Conservation (phyloP, 1,140 invertebrate genomes). For the Chrysopa pallens region DNA sequence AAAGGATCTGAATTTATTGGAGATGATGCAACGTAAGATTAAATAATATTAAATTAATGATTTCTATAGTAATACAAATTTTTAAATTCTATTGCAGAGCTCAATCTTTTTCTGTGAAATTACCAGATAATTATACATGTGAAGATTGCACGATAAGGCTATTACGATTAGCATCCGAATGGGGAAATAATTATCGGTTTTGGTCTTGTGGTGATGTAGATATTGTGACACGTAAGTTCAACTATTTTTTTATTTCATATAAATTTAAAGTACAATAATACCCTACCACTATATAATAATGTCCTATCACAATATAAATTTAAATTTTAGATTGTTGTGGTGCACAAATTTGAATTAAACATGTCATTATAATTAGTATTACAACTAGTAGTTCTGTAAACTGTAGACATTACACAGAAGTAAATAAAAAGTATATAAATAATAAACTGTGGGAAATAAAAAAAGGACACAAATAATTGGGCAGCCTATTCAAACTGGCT, state of each 20-base stretch:
- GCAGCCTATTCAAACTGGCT: no score
- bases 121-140: conserved; percentile 71
- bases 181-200: conserved; percentile 68
- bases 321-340: neutral
- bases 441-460: no score
- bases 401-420: no score
- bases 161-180: conserved; percentile 75
- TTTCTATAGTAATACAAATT: neutral
- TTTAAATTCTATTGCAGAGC: conserved; percentile 36
- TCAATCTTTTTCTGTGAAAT: conserved; percentile 54
- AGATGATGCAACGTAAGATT: conserved; percentile 52
- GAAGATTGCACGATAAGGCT: conserved; percentile 77
- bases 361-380: no score
- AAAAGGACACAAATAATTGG: no score
- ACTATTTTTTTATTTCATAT: neutral
- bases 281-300: no score
- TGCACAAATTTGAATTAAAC: no score
- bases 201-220: conserved; percentile 94
- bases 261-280: no score
- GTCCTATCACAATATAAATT: no score
- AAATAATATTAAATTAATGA: neutral
- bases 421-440: no score
- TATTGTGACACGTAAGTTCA: conserved; percentile 38
- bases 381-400: no score
- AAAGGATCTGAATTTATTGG: conserved; percentile 59